phyloP scores from a whole-genome alignment of 1,140 invertebrate species.

The Eumeta japonica region DNA sequence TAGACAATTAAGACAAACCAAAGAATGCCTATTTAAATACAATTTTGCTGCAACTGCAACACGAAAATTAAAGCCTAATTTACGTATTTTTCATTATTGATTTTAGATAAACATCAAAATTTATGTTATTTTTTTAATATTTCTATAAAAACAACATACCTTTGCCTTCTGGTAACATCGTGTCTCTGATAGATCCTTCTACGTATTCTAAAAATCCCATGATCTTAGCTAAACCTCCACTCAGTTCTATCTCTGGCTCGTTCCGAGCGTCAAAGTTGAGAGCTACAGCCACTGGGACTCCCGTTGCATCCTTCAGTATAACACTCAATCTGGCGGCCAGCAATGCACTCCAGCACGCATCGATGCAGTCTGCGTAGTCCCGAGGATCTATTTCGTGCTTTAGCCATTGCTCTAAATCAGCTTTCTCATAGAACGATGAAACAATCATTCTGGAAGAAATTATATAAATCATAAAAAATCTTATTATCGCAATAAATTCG shows the following conservation, averaged over 20 bases:
- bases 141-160: constrained; percentile 23
- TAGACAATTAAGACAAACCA: too few relatives aligned
- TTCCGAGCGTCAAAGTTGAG: constrained; percentile 78
- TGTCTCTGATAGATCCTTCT: constrained; percentile 69
- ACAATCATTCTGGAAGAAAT: constrained; percentile 68
- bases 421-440: constrained; percentile 80
- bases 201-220: constrained; percentile 78
- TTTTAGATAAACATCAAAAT: too few relatives aligned
- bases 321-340: constrained; percentile 72
- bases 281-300: constrained; percentile 58
- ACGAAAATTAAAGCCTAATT: too few relatives aligned
- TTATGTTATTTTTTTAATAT: too few relatives aligned
- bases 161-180: constrained; percentile 39
- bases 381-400: constrained; percentile 61
- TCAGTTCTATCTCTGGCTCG: constrained; percentile 70
- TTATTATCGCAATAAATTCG: background rate
- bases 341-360: constrained; percentile 65
- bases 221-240: constrained; percentile 67
- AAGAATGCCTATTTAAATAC: too few relatives aligned
- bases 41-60: too few relatives aligned
- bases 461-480: background rate
- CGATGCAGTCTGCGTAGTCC: constrained; percentile 70
- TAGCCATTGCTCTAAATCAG: constrained; percentile 76
- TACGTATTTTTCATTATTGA: too few relatives aligned
- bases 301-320: constrained; percentile 52